A percentile compares a stretch with the other conserved stretches of the same genome.
Evolutionary conservation across 2,797 vertebrate species (phyloP).

Genomic region (Oryzias dopingdopingensis): DNA sequence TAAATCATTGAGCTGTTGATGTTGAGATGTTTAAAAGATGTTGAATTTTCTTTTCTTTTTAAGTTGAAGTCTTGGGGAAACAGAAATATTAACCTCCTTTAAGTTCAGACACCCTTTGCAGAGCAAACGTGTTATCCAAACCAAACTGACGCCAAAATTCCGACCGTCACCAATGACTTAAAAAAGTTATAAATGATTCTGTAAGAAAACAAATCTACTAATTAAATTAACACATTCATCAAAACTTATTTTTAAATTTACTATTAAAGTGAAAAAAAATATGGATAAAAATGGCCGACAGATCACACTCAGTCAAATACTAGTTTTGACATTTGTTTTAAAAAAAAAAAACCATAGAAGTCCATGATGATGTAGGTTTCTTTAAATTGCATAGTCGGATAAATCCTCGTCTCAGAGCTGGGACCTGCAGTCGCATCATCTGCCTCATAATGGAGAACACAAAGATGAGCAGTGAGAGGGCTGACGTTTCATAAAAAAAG

Average conservation of each 20-base stretch:
- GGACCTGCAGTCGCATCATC: constrained; percentile 48
- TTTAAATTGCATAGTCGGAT: constrained; percentile 82
- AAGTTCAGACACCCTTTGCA: constrained; percentile 52
- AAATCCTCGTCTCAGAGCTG: constrained; percentile 66
- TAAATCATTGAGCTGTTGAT: constrained; percentile 21
- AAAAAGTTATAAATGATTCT: constrained; percentile 65
- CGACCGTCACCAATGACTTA: constrained; percentile 63
- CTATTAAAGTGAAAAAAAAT: constrained; percentile 72
- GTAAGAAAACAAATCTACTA: constrained; percentile 60
- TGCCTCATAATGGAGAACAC: constrained; percentile 25
- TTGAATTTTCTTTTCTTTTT: constrained; percentile 16
- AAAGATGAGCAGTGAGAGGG: constrained; percentile 47
- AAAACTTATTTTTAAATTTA: constrained; percentile 52
- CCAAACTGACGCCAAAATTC: constrained; percentile 57
- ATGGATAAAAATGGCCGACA: constrained; percentile 62
- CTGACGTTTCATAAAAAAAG: constrained; percentile 57
- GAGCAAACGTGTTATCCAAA: constrained; percentile 55
- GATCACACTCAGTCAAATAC: constrained; percentile 55
- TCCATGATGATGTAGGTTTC: constrained; percentile 61
- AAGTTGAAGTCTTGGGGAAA: constrained; percentile 43
- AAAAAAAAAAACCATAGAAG: constrained; percentile 42
- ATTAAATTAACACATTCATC: constrained; percentile 60
- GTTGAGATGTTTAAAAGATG: constrained; percentile 29
- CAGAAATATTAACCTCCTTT: constrained; percentile 56
- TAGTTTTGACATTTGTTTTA: constrained; percentile 52